Percentiles rank a stretch among this genome's conserved stretches.
phyloP scores from a whole-genome alignment of 2,797 vertebrate genomes.

The Varecia variegata region DNA sequence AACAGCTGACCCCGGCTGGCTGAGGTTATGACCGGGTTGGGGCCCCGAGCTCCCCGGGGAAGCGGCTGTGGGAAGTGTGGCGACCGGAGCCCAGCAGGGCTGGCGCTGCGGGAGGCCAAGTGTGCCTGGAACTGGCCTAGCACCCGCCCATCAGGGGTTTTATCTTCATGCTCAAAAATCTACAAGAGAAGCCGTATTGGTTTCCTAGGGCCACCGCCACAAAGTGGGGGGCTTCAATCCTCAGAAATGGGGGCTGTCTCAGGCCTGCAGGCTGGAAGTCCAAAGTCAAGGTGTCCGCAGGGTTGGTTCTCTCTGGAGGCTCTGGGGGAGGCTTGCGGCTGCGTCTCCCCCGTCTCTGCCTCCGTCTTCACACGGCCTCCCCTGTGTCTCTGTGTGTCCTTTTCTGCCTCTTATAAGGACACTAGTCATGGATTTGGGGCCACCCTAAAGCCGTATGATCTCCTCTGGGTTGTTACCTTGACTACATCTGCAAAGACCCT shows the following conservation, averaged over 20 bases:
- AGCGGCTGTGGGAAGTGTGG: fast-evolving
- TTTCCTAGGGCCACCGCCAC: background rate
- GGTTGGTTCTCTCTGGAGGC: background rate
- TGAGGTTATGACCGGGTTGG: fast-evolving
- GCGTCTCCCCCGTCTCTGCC: background rate
- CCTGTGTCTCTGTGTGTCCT: background rate
- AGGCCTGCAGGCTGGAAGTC: background rate
- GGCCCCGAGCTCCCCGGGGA: fast-evolving
- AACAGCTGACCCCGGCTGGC: fast-evolving
- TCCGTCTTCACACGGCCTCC: fast-evolving
- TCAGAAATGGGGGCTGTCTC: background rate
- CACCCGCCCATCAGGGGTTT: background rate
- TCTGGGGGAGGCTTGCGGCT: background rate
- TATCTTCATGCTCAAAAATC: background rate
- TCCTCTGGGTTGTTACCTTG: background rate
- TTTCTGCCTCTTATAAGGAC: background rate
- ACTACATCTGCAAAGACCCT: background rate
- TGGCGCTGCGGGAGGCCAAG: fast-evolving
- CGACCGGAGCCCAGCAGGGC: fast-evolving
- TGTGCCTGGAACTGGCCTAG: background rate
- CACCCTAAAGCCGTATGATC: background rate
- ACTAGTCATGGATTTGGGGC: background rate
- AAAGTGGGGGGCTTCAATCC: background rate
- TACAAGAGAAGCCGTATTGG: fast-evolving
- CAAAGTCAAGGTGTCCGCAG: background rate